phyloP scores from a whole-genome alignment of 2,797 vertebrate species.

The Sebastes trivittatus region DNA sequence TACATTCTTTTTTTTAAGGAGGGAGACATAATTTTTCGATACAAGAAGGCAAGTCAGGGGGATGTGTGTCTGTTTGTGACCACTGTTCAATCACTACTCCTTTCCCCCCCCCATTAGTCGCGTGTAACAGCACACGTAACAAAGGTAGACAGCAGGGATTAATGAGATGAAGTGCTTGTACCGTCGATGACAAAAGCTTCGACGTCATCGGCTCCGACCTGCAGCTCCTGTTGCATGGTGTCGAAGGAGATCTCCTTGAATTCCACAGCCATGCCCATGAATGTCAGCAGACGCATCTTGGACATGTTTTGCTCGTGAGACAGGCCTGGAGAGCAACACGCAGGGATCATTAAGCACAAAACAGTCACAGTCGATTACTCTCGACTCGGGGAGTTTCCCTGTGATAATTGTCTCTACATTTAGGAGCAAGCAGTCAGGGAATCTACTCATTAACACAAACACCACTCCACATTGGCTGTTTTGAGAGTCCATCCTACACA shows the following conservation, averaged over 20 bases:
- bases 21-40: not conserved
- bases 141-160: not conserved
- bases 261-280: conserved; percentile 99
- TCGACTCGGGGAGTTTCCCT: conserved; percentile 72
- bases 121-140: not conserved
- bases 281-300: conserved; percentile 97
- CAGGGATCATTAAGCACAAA: conserved; percentile 90
- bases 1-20: not conserved
- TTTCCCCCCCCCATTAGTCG: not conserved
- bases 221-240: conserved; percentile 96
- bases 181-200: conserved; percentile 98
- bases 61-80: not conserved
- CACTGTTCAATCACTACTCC: not conserved
- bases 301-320: conserved; percentile 97
- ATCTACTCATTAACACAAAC: conserved; percentile 74
- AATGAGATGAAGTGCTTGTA: conserved; percentile 65
- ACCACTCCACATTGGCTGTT: conserved; percentile 60
- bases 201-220: conserved; percentile 94
- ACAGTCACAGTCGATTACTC: conserved; percentile 85
- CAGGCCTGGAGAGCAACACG: conserved; percentile 86
- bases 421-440: conserved; percentile 56
- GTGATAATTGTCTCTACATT: conserved; percentile 58
- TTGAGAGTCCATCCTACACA: conserved; percentile 70
- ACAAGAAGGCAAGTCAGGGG: not conserved
- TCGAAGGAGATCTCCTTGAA: conserved; percentile 97